A percentile compares a stretch with the other conserved stretches of the same genome.
Evolutionary conservation across 2,888 invertebrate species (phyloP).

Genomic region (Aphidoletes aphidimyza): DNA sequence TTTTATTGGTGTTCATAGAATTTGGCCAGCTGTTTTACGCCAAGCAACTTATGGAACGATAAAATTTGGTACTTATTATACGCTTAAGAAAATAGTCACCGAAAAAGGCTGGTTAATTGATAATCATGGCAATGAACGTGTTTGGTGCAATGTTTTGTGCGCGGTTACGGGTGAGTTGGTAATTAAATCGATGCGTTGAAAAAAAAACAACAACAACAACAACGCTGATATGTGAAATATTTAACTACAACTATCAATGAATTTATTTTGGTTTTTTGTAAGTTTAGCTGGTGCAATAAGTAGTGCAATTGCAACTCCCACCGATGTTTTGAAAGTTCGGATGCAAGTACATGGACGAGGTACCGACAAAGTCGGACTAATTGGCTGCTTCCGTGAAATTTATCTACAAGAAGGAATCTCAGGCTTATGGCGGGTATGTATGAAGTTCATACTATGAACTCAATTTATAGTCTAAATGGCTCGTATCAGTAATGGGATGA

Average conservation of each 20-base stretch:
- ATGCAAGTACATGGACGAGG: constrained; percentile 81
- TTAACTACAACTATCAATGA: neutral
- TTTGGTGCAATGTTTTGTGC: constrained; percentile 81
- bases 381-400: constrained; percentile 84
- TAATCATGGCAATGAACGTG: constrained; percentile 68
- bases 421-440: constrained; percentile 85
- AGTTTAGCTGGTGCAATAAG: constrained; percentile 84
- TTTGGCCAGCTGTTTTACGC: constrained; percentile 90
- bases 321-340: constrained; percentile 94
- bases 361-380: constrained; percentile 71
- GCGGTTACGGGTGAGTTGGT: constrained; percentile 69
- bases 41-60: constrained; percentile 97
- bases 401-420: constrained; percentile 83
- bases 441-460: too few species aligned
- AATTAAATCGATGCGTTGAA: too few species aligned
- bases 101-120: constrained; percentile 67
- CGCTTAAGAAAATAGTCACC: constrained; percentile 78
- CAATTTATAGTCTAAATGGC: neutral
- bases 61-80: constrained; percentile 95
- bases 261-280: neutral
- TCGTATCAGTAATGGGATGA: neutral
- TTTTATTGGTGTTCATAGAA: constrained; percentile 71
- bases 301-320: constrained; percentile 95
- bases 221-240: neutral
- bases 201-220: neutral